Conservation (phyloP, 1,140 invertebrate genomes). For the Pogonognathellus flavescens region DNA sequence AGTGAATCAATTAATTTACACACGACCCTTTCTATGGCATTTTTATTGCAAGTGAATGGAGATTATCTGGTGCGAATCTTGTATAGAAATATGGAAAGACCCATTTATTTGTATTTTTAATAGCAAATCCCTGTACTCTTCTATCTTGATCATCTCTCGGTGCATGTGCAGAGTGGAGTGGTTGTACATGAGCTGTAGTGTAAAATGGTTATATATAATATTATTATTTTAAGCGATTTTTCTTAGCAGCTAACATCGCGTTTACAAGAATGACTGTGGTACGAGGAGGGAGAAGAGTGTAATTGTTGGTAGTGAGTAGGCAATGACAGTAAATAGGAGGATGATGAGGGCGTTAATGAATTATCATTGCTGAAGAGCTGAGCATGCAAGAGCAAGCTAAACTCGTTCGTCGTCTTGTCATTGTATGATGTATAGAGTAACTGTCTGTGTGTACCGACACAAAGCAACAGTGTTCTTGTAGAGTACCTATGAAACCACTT, state of each 20-base stretch:
- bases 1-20: no score
- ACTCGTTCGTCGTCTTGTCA: neutral
- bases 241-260: neutral
- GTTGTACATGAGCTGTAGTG: neutral
- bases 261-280: neutral
- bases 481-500: neutral
- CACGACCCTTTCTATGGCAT: no score
- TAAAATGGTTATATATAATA: neutral
- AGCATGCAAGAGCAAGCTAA: neutral
- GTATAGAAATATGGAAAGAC: no score
- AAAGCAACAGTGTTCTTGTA: neutral
- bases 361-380: neutral
- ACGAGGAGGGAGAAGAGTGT: neutral
- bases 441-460: neutral
- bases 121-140: slow-evolving; percentile 28
- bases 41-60: no score
- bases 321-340: slow-evolving; percentile 18
- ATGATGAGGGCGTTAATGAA: slow-evolving; percentile 29
- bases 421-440: neutral
- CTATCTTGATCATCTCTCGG: neutral
- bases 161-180: neutral
- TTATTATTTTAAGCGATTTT: no score
- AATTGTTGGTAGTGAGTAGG: slow-evolving; percentile 1
- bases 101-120: neutral
- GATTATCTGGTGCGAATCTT: no score